Evolutionary conservation across 2,113 vertebrate species (phyloP).

Genomic region (Tamias sibiricus): DNA sequence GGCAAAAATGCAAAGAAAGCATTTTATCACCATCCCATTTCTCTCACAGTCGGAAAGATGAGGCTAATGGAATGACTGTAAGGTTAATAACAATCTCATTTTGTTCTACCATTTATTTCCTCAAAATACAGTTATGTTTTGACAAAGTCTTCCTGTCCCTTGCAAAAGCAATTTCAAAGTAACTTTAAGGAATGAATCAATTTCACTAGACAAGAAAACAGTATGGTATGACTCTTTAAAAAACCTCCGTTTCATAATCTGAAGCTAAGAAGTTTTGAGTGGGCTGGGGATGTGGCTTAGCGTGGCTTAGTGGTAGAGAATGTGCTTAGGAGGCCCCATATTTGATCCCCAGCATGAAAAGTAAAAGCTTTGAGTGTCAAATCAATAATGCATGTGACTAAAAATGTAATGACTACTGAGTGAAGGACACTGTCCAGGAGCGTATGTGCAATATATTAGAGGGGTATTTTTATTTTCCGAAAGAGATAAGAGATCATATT

Average conservation of each 20-base stretch:
- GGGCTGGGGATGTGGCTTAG: background rate
- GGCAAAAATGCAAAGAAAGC: conserved; percentile 86
- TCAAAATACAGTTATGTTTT: conserved; percentile 45
- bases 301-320: background rate
- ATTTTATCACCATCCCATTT: conserved; percentile 77
- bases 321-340: background rate
- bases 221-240: background rate
- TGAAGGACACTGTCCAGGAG: background rate
- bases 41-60: conserved; percentile 68
- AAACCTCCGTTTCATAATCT: background rate
- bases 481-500: background rate
- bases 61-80: conserved; percentile 78
- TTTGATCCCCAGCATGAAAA: background rate
- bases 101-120: conserved; percentile 66
- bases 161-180: conserved; percentile 32
- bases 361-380: background rate
- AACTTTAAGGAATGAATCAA: conserved; percentile 37
- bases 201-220: background rate
- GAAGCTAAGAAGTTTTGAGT: background rate
- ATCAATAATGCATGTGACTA: background rate
- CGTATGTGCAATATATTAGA: background rate
- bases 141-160: conserved; percentile 49
- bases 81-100: conserved; percentile 82
- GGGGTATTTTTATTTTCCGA: background rate
- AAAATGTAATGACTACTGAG: background rate